Conservation (phyloP, 1,140 invertebrate species). For the Heliconius himera region DNA sequence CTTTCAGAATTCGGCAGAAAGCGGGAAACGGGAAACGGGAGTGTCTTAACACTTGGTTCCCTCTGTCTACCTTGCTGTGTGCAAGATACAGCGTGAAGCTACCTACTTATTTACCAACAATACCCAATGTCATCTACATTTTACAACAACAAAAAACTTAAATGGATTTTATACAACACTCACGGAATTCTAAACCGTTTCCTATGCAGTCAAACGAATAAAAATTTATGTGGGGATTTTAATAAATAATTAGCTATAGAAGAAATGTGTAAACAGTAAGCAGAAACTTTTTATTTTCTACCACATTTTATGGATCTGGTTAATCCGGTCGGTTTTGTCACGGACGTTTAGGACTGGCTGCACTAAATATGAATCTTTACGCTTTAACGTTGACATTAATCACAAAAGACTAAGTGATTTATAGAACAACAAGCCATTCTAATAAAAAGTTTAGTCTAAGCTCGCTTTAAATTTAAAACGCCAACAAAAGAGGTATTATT, state of each 20-base stretch:
- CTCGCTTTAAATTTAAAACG: conserved; percentile 50
- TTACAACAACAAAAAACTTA: not conserved
- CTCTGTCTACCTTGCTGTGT: too few species aligned
- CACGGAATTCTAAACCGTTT: conserved; percentile 55
- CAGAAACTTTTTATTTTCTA: conserved; percentile 72
- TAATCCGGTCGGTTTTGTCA: conserved; percentile 77
- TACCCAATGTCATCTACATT: too few species aligned
- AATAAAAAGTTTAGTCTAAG: conserved; percentile 60
- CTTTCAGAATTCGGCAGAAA: too few species aligned
- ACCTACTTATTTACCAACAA: too few species aligned
- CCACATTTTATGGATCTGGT: conserved; percentile 67
- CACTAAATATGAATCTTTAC: conserved; percentile 79
- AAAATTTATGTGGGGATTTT: conserved; percentile 76
- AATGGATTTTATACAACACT: not conserved
- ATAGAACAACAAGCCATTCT: conserved; percentile 60
- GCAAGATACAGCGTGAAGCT: too few species aligned
- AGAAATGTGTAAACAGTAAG: conserved; percentile 75
- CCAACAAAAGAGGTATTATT: conserved; percentile 65
- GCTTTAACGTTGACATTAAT: conserved; percentile 77
- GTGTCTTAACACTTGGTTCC: too few species aligned
- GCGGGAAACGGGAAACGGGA: too few species aligned
- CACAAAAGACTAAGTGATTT: conserved; percentile 77
- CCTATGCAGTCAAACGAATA: conserved; percentile 56
- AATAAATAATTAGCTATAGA: conserved; percentile 76
- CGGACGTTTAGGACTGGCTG: conserved; percentile 60